Conservation (phyloP, 1,140 invertebrate species). For the Aphelinus atriplicis region DNA sequence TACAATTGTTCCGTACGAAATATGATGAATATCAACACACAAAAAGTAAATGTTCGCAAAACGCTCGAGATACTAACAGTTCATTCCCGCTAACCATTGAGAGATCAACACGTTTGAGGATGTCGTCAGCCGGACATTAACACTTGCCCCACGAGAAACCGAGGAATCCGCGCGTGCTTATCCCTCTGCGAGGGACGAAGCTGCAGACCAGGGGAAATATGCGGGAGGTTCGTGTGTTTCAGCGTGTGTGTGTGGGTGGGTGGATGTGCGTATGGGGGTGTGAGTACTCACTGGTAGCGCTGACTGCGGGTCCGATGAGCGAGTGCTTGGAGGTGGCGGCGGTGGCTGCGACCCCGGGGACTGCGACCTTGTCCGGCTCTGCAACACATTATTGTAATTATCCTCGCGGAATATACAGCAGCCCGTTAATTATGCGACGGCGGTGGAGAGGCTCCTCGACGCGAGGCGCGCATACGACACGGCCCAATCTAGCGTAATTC, state of each 20-base stretch:
- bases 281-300: constrained; percentile 67
- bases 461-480: constrained; percentile 47
- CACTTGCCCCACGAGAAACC: too few species aligned
- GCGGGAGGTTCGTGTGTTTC: not conserved
- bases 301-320: constrained; percentile 67
- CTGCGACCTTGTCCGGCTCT: constrained; percentile 63
- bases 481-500: constrained; percentile 65
- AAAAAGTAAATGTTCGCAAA: too few species aligned
- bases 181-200: too few species aligned
- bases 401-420: constrained; percentile 60
- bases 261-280: constrained; percentile 16
- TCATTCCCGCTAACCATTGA: too few species aligned
- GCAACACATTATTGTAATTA: constrained; percentile 68
- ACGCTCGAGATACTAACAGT: too few species aligned
- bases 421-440: constrained; percentile 60
- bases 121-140: too few species aligned
- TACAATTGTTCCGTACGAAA: too few species aligned
- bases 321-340: constrained; percentile 63
- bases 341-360: constrained; percentile 51
- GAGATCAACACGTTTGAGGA: too few species aligned
- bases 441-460: not conserved
- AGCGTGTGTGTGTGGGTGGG: too few species aligned
- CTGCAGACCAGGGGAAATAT: not conserved
- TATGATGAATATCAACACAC: too few species aligned
- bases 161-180: too few species aligned